These are phyloP conservation scores for Hyposmocoma kahamanoa DNA, from an alignment of 1,140 invertebrate species.

Conservation along the genomic window DNA sequence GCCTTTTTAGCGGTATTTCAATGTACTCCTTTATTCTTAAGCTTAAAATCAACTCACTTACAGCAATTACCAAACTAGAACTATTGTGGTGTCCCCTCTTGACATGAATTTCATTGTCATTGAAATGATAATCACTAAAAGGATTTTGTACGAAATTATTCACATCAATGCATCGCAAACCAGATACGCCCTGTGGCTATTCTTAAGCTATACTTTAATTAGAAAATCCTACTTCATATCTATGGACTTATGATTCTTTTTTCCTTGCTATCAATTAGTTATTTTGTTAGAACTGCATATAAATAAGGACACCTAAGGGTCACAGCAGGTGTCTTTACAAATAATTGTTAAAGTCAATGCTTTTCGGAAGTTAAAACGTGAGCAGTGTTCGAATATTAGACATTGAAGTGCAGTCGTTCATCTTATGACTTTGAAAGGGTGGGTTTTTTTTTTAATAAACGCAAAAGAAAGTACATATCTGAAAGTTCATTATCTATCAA, in stretches of 20 bases:
- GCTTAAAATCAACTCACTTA: no score
- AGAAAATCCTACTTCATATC: neutral
- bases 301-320: conserved; percentile 49
- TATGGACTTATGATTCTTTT: neutral
- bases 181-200: conserved; percentile 69
- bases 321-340: conserved; percentile 56
- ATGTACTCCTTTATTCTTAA: no score
- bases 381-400: neutral
- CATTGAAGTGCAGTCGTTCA: neutral
- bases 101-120: conserved; percentile 64
- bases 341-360: conserved; percentile 41
- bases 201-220: conserved; percentile 36
- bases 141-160: conserved; percentile 68
- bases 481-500: no score
- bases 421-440: neutral
- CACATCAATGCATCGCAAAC: conserved; percentile 63
- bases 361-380: conserved; percentile 35
- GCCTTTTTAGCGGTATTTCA: no score
- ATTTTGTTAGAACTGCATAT: conserved; percentile 11
- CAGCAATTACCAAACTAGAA: conserved; percentile 19
- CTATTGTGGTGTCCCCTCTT: conserved; percentile 40
- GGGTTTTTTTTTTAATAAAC: no score
- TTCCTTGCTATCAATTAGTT: neutral
- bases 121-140: conserved; percentile 69
- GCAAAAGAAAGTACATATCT: no score